Evolutionary conservation across 1,140 invertebrate species (phyloP), one percentile per base, ranked within the genome.

Genomic region (Neuroterus valhalla): DNA sequence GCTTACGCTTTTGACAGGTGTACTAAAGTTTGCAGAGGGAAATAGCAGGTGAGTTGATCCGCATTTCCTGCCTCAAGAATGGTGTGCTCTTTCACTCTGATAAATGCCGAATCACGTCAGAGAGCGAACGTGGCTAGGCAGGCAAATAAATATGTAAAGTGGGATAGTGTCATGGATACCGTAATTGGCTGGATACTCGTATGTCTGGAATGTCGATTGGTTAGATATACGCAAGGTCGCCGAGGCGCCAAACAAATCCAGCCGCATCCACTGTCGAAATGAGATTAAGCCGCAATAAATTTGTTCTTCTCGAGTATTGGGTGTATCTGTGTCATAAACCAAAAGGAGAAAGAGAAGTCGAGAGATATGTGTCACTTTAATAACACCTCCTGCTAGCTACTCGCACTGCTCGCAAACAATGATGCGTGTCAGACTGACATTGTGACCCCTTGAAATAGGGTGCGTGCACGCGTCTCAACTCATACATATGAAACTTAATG

Each of bases 201-300:
- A 84, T 78, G 78, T 77, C 75, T 79, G 85, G 82, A 87, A 87
- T 86, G 84, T 86, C 85, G 86, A 87, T 86, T 85, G 82, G 79
- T 80, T 76, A 85, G 82, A 85, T 84, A 70, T 74, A 85, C 50
- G 73, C 76, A 75, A 72, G 48, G 66, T 66, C 48, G 76, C 66
- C 71, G 71, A 76, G 76, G 75, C 72, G 77, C 75, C 66, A 66
- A 81, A 82, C 79, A 84, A 86, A 83, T 80, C 68, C 68, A 78
- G 68, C 72, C 76, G n/a, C n/a, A 82, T 76, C 50, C 73, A 43
- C 69, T 55, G 23, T 66, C 70, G 42, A 23, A 68, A 50, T 66
- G 46, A 73, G 75, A 83, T 83, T 78, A 78, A 79, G 74, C 74
- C 80, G 78, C 42, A 26, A 68, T 44, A 44, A 68, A 68, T 42